Percentiles rank a stretch among this genome's conserved stretches.
Evolutionary conservation across 2,888 invertebrate genomes (phyloP).

Genomic region (Drosophila pegasa): DNA sequence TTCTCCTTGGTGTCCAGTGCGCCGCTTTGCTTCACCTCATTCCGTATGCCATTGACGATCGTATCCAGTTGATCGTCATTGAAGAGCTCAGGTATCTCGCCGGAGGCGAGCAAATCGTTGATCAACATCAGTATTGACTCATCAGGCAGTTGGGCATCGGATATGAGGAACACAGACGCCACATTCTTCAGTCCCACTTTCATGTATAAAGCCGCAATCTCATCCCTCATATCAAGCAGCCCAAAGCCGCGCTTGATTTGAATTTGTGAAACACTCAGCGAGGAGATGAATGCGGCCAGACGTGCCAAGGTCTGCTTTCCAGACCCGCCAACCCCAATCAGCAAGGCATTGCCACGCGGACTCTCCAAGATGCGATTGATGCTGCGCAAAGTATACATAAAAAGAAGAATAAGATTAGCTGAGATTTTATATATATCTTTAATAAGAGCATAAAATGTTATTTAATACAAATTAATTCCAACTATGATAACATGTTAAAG

Average conservation of each 20-base stretch:
- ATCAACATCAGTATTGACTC: constrained; percentile 95
- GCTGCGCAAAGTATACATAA: constrained; percentile 81
- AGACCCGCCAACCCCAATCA: constrained; percentile 98
- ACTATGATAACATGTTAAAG: neutral
- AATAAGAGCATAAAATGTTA: no score
- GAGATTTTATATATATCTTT: neutral
- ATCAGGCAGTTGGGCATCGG: constrained; percentile 96
- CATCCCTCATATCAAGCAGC: constrained; percentile 91
- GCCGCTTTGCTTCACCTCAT: constrained; percentile 93
- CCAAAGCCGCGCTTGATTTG: constrained; percentile 95
- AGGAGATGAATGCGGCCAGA: constrained; percentile 95
- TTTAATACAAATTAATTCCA: no score
- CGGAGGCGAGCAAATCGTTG: constrained; percentile 96
- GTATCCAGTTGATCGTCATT: constrained; percentile 96
- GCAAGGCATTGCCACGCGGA: constrained; percentile 95
- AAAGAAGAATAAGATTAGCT: neutral
- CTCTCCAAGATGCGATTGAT: constrained; percentile 97
- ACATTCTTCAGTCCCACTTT: constrained; percentile 95
- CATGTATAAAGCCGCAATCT: constrained; percentile 90
- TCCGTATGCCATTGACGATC: constrained; percentile 91
- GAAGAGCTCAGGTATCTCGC: constrained; percentile 96
- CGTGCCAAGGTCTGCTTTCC: constrained; percentile 97
- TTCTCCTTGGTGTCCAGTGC: constrained; percentile 95
- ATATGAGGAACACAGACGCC: constrained; percentile 95
- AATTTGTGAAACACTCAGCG: constrained; percentile 96